Base-by-base conservation (phyloP, 2,113 vertebrate species). In the Malaclemys terrapin region DNA sequence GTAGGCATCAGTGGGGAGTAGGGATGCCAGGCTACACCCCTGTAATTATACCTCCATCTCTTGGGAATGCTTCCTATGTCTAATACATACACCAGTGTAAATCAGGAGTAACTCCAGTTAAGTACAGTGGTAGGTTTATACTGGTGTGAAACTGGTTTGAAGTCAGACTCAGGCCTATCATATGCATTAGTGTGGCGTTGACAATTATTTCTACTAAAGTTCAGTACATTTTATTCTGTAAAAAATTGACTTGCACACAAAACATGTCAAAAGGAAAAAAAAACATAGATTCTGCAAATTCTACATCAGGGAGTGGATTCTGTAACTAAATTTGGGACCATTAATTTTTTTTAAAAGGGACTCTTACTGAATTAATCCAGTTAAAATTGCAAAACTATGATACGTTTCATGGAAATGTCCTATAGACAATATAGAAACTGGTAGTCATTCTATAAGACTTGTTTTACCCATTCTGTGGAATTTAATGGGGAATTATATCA, bases 371-470 rank as follows among this genome's bases (percentile, higher is more conserved):
- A 10, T 88, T 93, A 76, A 84, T 94, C 52, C 72, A 25, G 42
- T 87, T 93, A 81, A 91, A 91, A 89, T 86, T 86, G 72, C 49
- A 92, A 84, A 95, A 14, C 20, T 78, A 13, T 38, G 14, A 76
- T 94, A 31, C 0, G 0, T 25, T 89, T 49, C 52, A 5, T 92
- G 89, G 84, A 96, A 89, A 83, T 29, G 79, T 31, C 69, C 59
- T 16, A 27, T 4, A 81, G 22, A 94, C 82, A 76, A 57, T 38
- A 72, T 38, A 38, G 65, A 27, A 27, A 78, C 27, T 47, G 42
- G 42, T 47, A 47, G 25, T 45, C 75, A 45, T 47, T 47, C 75
- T 25, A 14, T 29, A 47, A 45, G 24, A 6, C 22, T 47, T 47
- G 25, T 45, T 42, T 27, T 47, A 47, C 12, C 42, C 25, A 29